Base-by-base conservation (phyloP, 2,797 vertebrate species). In the Ficedula albicollis region DNA sequence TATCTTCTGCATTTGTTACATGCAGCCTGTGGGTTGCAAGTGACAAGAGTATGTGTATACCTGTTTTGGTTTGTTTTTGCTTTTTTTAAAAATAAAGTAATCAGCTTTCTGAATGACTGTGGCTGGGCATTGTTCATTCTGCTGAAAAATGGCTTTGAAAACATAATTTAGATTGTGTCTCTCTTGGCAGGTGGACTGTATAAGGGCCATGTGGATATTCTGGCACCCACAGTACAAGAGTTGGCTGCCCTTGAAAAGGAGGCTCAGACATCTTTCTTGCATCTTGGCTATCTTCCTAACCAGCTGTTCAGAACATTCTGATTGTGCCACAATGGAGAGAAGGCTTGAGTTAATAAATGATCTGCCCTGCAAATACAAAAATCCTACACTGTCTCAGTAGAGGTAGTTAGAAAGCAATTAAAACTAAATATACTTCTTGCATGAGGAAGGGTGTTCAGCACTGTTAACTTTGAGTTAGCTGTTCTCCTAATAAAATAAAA, bases 141-240 rank as follows among this genome's bases (percentile, higher is more conserved):
- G 51, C 76, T 87, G 89, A 88, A 89, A 87, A 72, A 81, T 58
- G 14, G 17, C 75, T 87, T 94, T 85, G 85, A 72, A 68, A 21
- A 9, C 67, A 39, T 90, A 39, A 41, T 79, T 96, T 64, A 95
- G 34, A 34, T 88, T 84, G 79, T 48, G 54, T 95, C 66, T 93
- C 52, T 91, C 77, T 91, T 78, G 72, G 44, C 97, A 99, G 99
- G 99, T 98, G 98, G 99, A 52, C 98, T 93, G 81, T 99, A 99
- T 96, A 99, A 99, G 97, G 99, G 99, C 78, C 99, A 99, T 22
- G 99, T 99, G 98, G 99, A 99, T 73, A 97, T 98, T 64, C 94
- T 99, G 98, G 99, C 99, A 80, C 99, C 99, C 12, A 99, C 99
- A 0, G 99, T 99, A 63, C 98, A 98, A 87, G 99, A 99, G 94